phyloP scores from a whole-genome alignment of 2,888 invertebrate species.

The Idaea dimidiata region DNA sequence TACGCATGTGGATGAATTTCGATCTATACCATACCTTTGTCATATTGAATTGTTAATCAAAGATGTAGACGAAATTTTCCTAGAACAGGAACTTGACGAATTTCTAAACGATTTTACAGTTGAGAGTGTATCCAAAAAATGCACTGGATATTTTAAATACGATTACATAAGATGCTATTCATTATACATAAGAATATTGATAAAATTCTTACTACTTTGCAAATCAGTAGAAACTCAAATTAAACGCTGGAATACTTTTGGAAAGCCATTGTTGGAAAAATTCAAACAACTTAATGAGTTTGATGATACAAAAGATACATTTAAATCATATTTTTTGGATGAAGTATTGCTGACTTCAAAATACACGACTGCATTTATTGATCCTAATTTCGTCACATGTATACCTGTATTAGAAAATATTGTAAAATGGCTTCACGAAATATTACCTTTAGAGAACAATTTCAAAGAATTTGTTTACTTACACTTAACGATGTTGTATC shows the following conservation, averaged over 20 bases:
- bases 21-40: slow-evolving; percentile 31
- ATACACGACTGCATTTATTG: slow-evolving; percentile 45
- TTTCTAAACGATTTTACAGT: slow-evolving; percentile 26
- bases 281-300: slow-evolving; percentile 24
- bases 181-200: slow-evolving; percentile 40
- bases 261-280: slow-evolving; percentile 39
- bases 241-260: slow-evolving; percentile 35
- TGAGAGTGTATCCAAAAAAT: slow-evolving; percentile 18
- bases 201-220: slow-evolving; percentile 46
- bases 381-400: slow-evolving; percentile 38
- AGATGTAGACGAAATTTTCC: slow-evolving; percentile 28
- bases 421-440: slow-evolving; percentile 35
- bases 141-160: slow-evolving; percentile 16
- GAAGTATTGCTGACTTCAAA: slow-evolving; percentile 38
- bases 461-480: slow-evolving; percentile 41
- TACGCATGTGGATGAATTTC: background rate
- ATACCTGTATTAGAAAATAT: slow-evolving; percentile 45
- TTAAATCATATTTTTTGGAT: slow-evolving; percentile 22
- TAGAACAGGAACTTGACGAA: slow-evolving; percentile 17
- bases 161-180: slow-evolving; percentile 2
- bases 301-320: background rate
- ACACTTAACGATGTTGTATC: slow-evolving; percentile 54
- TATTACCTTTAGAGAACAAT: slow-evolving; percentile 44
- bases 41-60: slow-evolving; percentile 35
- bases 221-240: slow-evolving; percentile 36